Conservation (phyloP, 2,797 vertebrate species). For the Paratrypauchen microcephalus region DNA sequence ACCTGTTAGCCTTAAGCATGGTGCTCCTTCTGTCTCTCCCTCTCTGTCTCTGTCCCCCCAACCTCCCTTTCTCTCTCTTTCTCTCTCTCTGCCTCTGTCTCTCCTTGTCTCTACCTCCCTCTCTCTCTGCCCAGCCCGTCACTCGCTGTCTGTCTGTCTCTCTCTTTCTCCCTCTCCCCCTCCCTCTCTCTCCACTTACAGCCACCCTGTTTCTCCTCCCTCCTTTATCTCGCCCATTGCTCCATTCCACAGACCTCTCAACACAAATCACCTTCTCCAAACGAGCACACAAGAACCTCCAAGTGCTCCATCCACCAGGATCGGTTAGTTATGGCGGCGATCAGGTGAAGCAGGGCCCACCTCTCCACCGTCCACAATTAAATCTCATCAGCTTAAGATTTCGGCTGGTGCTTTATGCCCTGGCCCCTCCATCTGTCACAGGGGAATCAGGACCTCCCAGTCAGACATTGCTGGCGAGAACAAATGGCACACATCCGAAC, state of each 20-base stretch:
- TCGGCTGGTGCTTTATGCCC: constrained; percentile 66
- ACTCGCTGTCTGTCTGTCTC: too few relatives aligned
- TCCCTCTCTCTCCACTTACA: not conserved
- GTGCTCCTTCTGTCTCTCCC: too few relatives aligned
- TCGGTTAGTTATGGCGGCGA: constrained; percentile 65
- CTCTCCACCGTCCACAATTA: constrained; percentile 66
- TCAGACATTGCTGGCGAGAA: constrained; percentile 61
- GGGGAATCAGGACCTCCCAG: constrained; percentile 59
- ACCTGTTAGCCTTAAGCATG: too few relatives aligned
- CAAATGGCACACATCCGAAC: constrained; percentile 40
- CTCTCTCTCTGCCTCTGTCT: too few relatives aligned
- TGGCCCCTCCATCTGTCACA: constrained; percentile 70
- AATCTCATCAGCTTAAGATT: constrained; percentile 71
- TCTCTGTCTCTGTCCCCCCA: too few relatives aligned
- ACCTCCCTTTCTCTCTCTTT: too few relatives aligned
- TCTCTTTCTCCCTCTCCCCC: too few relatives aligned
- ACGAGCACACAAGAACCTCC: constrained; percentile 55
- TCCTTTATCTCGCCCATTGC: constrained; percentile 35
- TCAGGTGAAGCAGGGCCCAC: constrained; percentile 63
- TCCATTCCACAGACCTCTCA: constrained; percentile 38
- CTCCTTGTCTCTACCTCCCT: too few relatives aligned
- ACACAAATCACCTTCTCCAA: constrained; percentile 68
- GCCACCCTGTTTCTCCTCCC: constrained; percentile 17
- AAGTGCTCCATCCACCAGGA: constrained; percentile 45
- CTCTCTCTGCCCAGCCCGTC: too few relatives aligned